Base-by-base conservation (phyloP, 1,140 invertebrate genomes). In the Triops cancriformis region DNA sequence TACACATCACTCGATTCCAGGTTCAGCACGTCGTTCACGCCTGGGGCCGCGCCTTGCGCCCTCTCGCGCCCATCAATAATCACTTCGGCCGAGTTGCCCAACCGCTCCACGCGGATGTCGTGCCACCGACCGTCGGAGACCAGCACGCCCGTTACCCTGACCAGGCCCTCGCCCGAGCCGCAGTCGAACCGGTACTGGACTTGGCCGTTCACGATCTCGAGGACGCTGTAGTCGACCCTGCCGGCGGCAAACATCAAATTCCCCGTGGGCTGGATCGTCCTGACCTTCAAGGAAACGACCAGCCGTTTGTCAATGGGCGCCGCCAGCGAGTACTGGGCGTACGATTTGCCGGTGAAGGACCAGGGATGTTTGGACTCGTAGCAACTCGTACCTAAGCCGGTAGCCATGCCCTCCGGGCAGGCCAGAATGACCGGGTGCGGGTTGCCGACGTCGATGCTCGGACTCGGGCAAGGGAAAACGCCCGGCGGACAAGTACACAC, bases 61-160 rank as follows among this genome's bases (percentile, higher is more conserved):
- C 90, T 88, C 83, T 92, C 89, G 72, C 89, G 90, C 11, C 90
- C 89, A 84, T 98, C 95, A 1, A 98, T 88, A 1, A 88, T 89
- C 1, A 98, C 83, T 64, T 91, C 89, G 9, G 92, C 93, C 79
- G 86, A 90, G 80, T 91, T 93, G 1, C 93, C 91, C 51, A 92
- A 89, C 31, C 96, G 87, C 84, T 96, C 92, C 73, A 97, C 84
- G 37, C 89, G 88, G 51, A 96, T 90, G 81, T 92, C 89, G 85
- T 98, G 96, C 96, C 96, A 98, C 79, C 89, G 88, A 1, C 95
- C 95, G 85, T 98, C 95, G 45, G 92, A 92, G 37, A 96, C 89
- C 80, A 89, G 89, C 1, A 90, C 84, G 72, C 90, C 90, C 1
- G 90, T 89, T 3, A 96, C 91, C 72, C 90, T 87, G 1, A 95